A percentile compares a stretch with the other conserved stretches of the same genome.
These are phyloP conservation scores for Ailurus styani DNA, from an alignment of 2,113 vertebrate species.

Conservation along the genomic window DNA sequence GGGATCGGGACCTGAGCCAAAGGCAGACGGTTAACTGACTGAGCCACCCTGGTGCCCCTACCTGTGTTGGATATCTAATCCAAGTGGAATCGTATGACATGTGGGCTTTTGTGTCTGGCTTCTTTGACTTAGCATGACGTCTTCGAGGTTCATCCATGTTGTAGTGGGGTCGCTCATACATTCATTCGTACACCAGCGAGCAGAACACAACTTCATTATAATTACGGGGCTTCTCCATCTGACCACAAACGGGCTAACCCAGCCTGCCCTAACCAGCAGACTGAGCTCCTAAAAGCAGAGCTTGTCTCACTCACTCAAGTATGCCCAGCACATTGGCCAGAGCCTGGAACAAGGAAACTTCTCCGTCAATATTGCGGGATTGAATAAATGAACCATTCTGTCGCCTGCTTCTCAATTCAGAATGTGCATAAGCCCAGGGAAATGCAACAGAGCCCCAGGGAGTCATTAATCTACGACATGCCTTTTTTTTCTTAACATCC, in stretches of 20 bases:
- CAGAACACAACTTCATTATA: not conserved
- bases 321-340: not conserved
- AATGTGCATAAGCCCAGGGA: not conserved
- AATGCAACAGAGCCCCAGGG: accelerated
- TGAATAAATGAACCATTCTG: not conserved
- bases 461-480: not conserved
- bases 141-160: not conserved
- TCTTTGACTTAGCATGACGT: not conserved
- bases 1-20: not conserved
- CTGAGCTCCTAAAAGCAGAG: not conserved
- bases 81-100: not conserved
- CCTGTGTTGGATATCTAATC: not conserved
- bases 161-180: not conserved
- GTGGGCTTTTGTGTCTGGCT: not conserved
- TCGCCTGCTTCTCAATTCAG: not conserved
- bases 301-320: not conserved
- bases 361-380: not conserved
- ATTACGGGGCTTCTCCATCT: not conserved
- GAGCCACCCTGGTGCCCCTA: not conserved
- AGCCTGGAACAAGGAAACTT: not conserved
- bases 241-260: not conserved
- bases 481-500: no score
- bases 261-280: not conserved
- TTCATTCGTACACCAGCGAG: not conserved
- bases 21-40: not conserved